These are phyloP conservation scores for Xylocampa areola DNA, from an alignment of 2,888 invertebrate genomes.

Conservation along the genomic window DNA sequence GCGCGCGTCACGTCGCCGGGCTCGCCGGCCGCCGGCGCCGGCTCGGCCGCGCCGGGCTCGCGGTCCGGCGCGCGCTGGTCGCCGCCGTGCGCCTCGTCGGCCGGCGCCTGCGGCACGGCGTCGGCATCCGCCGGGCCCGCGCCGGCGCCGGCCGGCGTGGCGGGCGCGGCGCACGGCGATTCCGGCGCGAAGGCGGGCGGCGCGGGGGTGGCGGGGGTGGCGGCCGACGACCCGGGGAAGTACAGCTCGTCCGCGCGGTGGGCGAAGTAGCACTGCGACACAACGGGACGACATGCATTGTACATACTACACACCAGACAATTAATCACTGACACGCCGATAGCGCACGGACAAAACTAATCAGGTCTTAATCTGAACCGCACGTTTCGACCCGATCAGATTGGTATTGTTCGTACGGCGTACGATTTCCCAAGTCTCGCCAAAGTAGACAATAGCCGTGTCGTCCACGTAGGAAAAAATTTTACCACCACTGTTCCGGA, in stretches of 20 bases:
- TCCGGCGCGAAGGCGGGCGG: constrained; percentile 56
- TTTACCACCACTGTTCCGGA: no score
- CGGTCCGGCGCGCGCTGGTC: neutral
- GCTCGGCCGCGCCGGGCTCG: neutral
- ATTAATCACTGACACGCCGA: no score
- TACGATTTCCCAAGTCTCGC: neutral
- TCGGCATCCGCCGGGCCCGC: constrained; percentile 26
- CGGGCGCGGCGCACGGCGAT: constrained; percentile 28
- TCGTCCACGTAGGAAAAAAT: no score
- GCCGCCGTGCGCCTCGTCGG: constrained; percentile 63
- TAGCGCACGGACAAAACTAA: no score
- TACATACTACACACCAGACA: no score
- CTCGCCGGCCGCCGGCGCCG: constrained; percentile 61
- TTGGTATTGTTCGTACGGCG: no score
- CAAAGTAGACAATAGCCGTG: no score
- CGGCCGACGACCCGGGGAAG: constrained; percentile 82
- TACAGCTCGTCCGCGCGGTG: constrained; percentile 93
- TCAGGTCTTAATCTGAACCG: no score
- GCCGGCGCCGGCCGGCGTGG: constrained; percentile 22
- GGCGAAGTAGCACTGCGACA: constrained; percentile 94
- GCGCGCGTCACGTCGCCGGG: constrained; percentile 11
- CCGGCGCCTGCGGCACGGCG: constrained; percentile 32
- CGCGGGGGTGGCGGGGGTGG: constrained; percentile 67
- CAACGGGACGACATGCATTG: no score
- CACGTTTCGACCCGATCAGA: no score